Evolutionary conservation across 64 coral and sea anemone genomes (phyloP).

Genomic region (Catalaphyllia jardinei): DNA sequence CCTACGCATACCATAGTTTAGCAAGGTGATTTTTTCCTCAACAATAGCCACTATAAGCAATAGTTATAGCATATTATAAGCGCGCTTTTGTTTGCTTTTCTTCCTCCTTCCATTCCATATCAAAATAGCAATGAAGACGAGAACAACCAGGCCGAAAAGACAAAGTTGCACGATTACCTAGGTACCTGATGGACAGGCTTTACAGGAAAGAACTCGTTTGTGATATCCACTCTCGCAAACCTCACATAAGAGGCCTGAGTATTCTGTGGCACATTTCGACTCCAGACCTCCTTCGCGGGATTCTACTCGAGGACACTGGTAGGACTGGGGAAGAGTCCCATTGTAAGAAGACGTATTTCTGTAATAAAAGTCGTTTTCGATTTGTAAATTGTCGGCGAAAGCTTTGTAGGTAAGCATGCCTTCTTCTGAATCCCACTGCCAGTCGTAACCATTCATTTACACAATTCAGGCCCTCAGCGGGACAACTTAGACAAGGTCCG

Average conservation of each 20-base stretch:
- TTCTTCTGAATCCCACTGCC: slow-evolving; percentile 26
- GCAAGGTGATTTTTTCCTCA: too few species aligned
- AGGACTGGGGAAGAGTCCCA: slow-evolving; percentile 16
- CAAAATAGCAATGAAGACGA: slow-evolving; percentile 12
- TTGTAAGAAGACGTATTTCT: slow-evolving; percentile 1
- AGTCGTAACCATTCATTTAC: slow-evolving; percentile 59
- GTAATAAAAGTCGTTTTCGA: not conserved
- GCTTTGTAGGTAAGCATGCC: slow-evolving; percentile 27
- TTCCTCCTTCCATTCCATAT: slow-evolving; percentile 17
- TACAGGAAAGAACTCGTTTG: slow-evolving; percentile 40
- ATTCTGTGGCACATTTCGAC: slow-evolving; percentile 30
- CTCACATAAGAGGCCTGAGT: slow-evolving; percentile 51
- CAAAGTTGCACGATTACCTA: slow-evolving; percentile 31
- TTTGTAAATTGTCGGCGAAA: slow-evolving; percentile 40
- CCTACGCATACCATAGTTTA: too few species aligned
- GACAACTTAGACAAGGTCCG: slow-evolving; percentile 37
- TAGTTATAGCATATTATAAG: too few species aligned
- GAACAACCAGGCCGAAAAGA: not conserved
- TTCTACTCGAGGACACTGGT: slow-evolving; percentile 32
- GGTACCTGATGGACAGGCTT: not conserved
- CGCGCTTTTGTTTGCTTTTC: too few species aligned
- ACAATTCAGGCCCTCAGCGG: not conserved
- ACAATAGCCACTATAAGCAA: too few species aligned
- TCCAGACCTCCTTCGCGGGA: slow-evolving; percentile 52
- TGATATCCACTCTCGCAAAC: slow-evolving; percentile 41